Base-by-base conservation (phyloP, 2,888 invertebrate genomes). In the Drosophila subquinaria region DNA sequence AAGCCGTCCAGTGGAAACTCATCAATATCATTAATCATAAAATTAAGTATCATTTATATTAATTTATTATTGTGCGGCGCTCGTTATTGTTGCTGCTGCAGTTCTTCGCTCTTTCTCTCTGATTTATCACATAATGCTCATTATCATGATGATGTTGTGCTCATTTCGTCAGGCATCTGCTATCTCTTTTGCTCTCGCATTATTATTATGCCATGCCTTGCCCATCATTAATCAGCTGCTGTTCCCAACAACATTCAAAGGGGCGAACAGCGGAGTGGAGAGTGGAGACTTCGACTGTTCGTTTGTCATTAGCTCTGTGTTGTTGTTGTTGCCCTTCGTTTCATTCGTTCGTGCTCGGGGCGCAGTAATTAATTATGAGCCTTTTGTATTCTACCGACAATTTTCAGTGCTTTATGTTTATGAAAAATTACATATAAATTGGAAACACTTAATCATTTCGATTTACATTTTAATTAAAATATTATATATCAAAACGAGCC, bases 31-130 rank as follows among this genome's bases (percentile, higher is more conserved):
- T 89, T 88, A 90, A 90, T 91, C 90, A 90, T 89, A 90, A 90
- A 88, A 90, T 90, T 90, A 89, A 90, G 89, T 86, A 91, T 91
- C 88, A 91, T 90, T 90, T 90, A 90, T 91, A 90, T 91, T 90
- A 80, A 90, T 90, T 86, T 85, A 91, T 90, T 90, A 91, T 75
- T 79, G 79, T 81, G 83, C 85, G 79, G 81, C 81, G 59, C 59
- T 59, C 59, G 47, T 59, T 59, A 59, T 59, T 59, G 47, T 59
- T 15, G 36, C 55, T 35, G 47, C 15, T 50, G 50, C 36, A 36
- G 36, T 13, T 36, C 13, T 51, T 9, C 27, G 47, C 61, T 27
- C 33, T 27, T 55, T 36, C 6, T 33, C 50, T 43, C 70, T 76
- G 81, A 88, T 83, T 88, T 89, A 87, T 86, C 87, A 79, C 77